Evolutionary conservation across 2,888 invertebrate genomes (phyloP), one percentile per base, ranked within the genome.

Genomic region (Eilema depressum): DNA sequence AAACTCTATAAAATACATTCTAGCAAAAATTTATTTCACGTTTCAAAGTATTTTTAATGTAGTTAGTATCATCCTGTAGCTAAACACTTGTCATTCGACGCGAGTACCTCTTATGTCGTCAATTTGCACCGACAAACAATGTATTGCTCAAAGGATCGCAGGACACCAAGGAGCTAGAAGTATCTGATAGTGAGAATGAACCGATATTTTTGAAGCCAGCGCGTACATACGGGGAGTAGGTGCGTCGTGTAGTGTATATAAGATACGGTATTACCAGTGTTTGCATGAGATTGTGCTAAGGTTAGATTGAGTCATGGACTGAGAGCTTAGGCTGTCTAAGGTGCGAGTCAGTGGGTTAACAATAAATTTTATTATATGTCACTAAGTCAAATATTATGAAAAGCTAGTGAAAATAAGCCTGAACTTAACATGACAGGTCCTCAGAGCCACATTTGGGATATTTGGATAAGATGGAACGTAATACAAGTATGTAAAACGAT

Each of bases 401-500:
- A 79, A 73, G 74, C 77, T 76, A 78, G 74, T 79, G 76, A 75
- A 76, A 71, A 74, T 83, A 63, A 70, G 75, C 79, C 74, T 81
- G 66, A 76, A 73, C 67, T 83, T 81, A 84, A 87, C 89, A 88
- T 88, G 88, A 89, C 88, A 89, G 87, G 85, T 87, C 83, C 79
- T 79, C 75, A 76, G 83, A 83, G 80, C 79, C 79, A 83, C 81
- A 82, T 63, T 69, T 73, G 78, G 81, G 77, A 83, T 86, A 84
- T 87, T 86, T 78, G 73, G 82, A 84, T 84, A 84, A 85, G 83
- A 86, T 81, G 85, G 78, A 86, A 87, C 81, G 85, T 89, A 89
- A 89, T 86, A 88, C 85, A 88, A 88, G 90, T 90, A 89, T 92
- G 91, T 93, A 93, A 93, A 90, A 92, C 90, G 93, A 94, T 93